Conservation (phyloP, 2,797 vertebrate genomes). For the Argya squamiceps region DNA sequence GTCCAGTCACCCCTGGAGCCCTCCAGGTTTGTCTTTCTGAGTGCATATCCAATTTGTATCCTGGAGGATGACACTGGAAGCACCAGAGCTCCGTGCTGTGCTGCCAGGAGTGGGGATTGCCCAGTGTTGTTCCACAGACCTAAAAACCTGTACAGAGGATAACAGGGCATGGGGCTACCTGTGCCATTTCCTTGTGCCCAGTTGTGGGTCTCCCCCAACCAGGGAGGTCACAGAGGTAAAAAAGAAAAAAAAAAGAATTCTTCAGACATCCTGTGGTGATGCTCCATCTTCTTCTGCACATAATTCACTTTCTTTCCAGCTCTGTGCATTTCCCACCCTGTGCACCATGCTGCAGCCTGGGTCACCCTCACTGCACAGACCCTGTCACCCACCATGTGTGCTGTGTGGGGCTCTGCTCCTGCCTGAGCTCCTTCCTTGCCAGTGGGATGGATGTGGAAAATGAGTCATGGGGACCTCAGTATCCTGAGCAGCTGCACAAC, state of each 20-base stretch:
- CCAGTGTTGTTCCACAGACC: rapidly evolving
- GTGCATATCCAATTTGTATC: background rate
- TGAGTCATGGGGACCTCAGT: background rate
- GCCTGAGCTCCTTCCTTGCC: background rate
- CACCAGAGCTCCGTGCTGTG: rapidly evolving
- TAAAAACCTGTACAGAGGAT: background rate
- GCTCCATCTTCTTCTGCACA: background rate
- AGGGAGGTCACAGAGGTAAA: background rate
- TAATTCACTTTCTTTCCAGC: background rate
- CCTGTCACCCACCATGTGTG: rapidly evolving
- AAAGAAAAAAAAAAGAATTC: background rate
- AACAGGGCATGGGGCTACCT: rapidly evolving
- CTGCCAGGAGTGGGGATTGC: background rate
- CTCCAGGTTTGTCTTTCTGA: background rate
- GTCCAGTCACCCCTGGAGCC: background rate
- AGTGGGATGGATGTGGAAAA: background rate
- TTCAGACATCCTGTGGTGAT: background rate
- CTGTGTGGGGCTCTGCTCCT: background rate
- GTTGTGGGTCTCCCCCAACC: rapidly evolving
- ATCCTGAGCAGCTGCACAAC: background rate
- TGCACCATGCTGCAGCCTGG: background rate
- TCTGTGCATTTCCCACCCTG: background rate
- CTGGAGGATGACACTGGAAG: background rate
- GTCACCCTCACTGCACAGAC: background rate
- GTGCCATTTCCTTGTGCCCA: background rate